Base-by-base conservation (phyloP, 2,888 invertebrate genomes). In the Cyclophora punctaria region DNA sequence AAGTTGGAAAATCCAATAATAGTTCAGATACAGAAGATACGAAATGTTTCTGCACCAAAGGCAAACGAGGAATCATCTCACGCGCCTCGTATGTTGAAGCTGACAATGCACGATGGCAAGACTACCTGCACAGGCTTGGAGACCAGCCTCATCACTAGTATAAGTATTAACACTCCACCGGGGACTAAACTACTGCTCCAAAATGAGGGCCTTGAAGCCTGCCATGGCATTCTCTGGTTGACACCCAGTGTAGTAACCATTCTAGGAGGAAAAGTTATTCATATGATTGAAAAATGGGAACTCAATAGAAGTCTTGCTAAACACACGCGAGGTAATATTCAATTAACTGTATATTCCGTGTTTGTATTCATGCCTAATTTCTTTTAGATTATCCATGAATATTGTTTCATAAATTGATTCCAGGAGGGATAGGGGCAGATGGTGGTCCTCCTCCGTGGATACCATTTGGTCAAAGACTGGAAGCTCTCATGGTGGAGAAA, bases 401-500 rank as follows among this genome's bases (percentile, higher is more conserved):
- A 4, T 48, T 20, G 5, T 35, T 34, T 33, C 7, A 41, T 41
- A 34, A 35, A 20, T 7, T 35, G 41, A 4, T 44, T 55, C 44
- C 73, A 84, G 89, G 90, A 48, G 89, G 91, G 41, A 86, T 90
- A 49, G 90, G 90, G 4, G 91, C 90, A 50, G 93, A 94, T 63
- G 95, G 94, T 56, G 95, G 95, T 0, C 96, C 97, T 2, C 97
- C 96, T 44, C 93, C 95, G 42, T 98, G 97, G 96, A 96, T 97
- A 63, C 94, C 96, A 41, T 97, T 98, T 85, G 97, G 97, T 0
- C 93, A 94, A 67, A 93, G 92, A 68, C 90, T 95, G 49, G 87
- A 92, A 63, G 89, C 90, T 48, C 78, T 89, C 3, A 79, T 90
- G 35, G 83, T 90, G 43, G 92, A 93, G 55, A 90, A 90, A 60